Base-by-base conservation (phyloP, 2,888 invertebrate genomes). In the Synanthedon formicaeformis region DNA sequence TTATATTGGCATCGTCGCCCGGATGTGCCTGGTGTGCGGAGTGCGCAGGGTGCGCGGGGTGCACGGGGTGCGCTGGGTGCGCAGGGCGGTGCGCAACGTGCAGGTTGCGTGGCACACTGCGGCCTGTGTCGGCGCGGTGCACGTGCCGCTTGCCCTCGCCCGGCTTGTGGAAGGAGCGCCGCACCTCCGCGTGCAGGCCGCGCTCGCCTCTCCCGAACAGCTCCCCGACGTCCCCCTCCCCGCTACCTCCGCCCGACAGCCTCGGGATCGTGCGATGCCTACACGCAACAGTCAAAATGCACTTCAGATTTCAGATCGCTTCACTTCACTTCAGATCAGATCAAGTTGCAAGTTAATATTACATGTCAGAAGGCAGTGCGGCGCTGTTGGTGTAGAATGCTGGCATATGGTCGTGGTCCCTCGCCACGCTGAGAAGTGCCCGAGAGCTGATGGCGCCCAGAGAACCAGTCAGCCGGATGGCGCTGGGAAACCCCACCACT, bases 61-160 rank as follows among this genome's bases (percentile, higher is more conserved):
- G 53, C n/a, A 54, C 55, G 6, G 27, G 34, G 34, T 23, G 53
- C n/a, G 55, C 55, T 2, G 34, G 34, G 34, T 34, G 34, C 34
- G 34, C 2, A 0, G 34, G 34, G 3, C 34, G 34, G 10, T 34
- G 34, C 2, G 81, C 78, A 45, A 80, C 70, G 67, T 90, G 86
- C 14, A 90, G 88, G 63, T 90, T 90, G 34, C 90, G 81, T 48
- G 90, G 89, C 78, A 84, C 78, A 63, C 75, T 78, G 80, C 90
- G 64, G 63, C 81, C 68, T 62, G 82, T 65, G 78, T 73, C 60
- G 73, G 69, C 60, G 66, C 77, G 52, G 52, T 34, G 34, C 76
- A 69, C 61, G 84, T 59, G 55, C 67, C 77, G 49, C 81, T 69
- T 75, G 73, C 50, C 69, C 64, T 55, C 78, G 76, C 59, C 79